phyloP scores from a whole-genome alignment of 2,113 vertebrate species.

The Hemiprocne comata region DNA sequence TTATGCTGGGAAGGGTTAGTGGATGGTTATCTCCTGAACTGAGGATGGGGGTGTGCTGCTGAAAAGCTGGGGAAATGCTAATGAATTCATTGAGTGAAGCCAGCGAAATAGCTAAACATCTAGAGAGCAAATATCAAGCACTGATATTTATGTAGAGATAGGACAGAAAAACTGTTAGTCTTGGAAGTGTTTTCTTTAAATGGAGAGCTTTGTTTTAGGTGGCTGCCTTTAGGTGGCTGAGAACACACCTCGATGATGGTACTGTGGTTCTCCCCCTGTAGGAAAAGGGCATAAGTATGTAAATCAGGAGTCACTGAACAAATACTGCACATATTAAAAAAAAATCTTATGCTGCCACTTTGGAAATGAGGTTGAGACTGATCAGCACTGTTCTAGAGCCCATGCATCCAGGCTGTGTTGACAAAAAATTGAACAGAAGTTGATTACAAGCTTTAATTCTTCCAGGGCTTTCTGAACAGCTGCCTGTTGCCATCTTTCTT shows the following conservation, averaged over 20 bases:
- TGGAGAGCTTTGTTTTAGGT: background rate
- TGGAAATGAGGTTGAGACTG: background rate
- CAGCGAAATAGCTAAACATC: background rate
- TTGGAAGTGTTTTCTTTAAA: background rate
- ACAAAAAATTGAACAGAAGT: background rate
- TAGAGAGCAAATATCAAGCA: constrained; percentile 33
- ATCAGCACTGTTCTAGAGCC: background rate
- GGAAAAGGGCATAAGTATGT: background rate
- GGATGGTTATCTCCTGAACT: background rate
- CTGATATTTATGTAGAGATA: constrained; percentile 42
- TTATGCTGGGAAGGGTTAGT: background rate
- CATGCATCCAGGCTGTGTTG: background rate
- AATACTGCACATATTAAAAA: background rate
- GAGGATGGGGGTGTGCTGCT: background rate
- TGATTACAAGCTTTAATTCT: constrained; percentile 34
- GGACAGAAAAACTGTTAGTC: background rate
- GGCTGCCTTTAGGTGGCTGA: background rate
- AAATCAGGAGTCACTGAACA: background rate
- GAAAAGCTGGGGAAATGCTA: constrained; percentile 27
- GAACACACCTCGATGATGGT: background rate
- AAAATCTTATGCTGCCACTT: background rate
- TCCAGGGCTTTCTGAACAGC: background rate
- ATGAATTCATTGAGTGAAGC: background rate
- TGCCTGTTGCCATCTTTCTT: background rate
- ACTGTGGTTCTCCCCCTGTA: background rate